Evolutionary conservation across 2,888 invertebrate genomes (phyloP), one percentile per base, ranked within the genome.

Genomic region (Tipula helvola): DNA sequence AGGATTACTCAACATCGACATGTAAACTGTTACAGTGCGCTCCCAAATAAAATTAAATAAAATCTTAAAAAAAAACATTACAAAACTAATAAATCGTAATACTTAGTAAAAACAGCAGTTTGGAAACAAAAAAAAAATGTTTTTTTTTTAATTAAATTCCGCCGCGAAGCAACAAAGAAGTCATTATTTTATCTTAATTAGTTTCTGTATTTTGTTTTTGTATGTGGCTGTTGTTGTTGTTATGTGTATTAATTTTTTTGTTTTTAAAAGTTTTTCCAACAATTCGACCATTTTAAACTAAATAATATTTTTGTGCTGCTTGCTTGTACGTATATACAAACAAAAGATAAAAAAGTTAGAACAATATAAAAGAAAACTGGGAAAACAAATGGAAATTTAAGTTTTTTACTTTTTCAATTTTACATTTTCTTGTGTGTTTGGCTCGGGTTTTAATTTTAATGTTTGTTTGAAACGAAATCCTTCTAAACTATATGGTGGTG

Each of bases 101-200:
- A 84, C 84, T 84, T 84, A 84, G 71, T 71, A 71, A 71, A 52
- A 71, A 28, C 71, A 71, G 71, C 71, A 71, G 71, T 71, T 71
- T 71, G 12, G 28, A 52, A 16, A 84, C n/a, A 84, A 39, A 5
- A 39, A 84, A 42, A 87, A 87, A 87, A 87, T 57, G 86, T 71
- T 28, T 12, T 71, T 57, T 87, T 86, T 87, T 87, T 88, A 87
- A 88, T 87, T 88, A 87, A 88, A 88, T 87, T 87, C 87, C 85
- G 86, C 84, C 87, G 87, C 71, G 87, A 87, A 85, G 44, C 87
- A 87, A 87, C 88, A 88, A 87, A 87, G 87, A 88, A 88, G 86
- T 87, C 88, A 88, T 88, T 88, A 88, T 88, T 88, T 86, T 87
- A 87, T 88, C 87, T 88, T 88, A 88, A 88, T 88, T 88, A 88